Evolutionary conservation across 2,797 vertebrate genomes (phyloP).

Genomic region (Macrochelys suwanniensis): DNA sequence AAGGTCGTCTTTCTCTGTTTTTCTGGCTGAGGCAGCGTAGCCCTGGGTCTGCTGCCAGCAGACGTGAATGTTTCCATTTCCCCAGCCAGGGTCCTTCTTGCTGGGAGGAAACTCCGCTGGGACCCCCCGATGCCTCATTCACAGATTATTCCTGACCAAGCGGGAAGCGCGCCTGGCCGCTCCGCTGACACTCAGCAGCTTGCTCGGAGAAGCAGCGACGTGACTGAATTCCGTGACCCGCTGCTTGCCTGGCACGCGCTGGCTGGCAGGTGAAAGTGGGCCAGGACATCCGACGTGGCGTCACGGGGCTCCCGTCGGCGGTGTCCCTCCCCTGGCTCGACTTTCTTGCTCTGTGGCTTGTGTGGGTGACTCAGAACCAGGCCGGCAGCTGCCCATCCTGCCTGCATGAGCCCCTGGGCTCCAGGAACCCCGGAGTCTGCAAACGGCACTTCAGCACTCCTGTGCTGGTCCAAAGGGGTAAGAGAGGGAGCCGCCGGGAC

Average conservation of each 20-base stretch:
- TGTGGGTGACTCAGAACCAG: neutral
- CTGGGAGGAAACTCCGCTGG: neutral
- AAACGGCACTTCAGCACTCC: neutral
- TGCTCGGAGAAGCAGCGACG: neutral
- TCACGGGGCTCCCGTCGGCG: rapidly evolving
- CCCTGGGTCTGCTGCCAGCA: neutral
- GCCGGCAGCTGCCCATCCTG: neutral
- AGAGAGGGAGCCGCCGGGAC: neutral
- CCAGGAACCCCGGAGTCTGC: neutral
- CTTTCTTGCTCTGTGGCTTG: neutral
- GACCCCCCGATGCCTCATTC: neutral
- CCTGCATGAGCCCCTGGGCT: neutral
- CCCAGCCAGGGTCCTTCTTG: neutral
- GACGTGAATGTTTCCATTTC: neutral
- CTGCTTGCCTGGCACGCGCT: neutral
- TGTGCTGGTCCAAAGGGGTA: too few species aligned
- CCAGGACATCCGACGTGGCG: neutral
- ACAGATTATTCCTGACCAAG: neutral
- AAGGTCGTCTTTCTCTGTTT: neutral
- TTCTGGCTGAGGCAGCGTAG: neutral
- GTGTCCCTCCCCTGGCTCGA: neutral
- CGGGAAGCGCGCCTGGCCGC: neutral
- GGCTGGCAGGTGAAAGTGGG: neutral
- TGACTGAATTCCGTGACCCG: neutral
- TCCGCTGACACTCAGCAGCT: neutral